Base-by-base conservation (phyloP, 2,888 invertebrate genomes). In the Apodemia hepburni region DNA sequence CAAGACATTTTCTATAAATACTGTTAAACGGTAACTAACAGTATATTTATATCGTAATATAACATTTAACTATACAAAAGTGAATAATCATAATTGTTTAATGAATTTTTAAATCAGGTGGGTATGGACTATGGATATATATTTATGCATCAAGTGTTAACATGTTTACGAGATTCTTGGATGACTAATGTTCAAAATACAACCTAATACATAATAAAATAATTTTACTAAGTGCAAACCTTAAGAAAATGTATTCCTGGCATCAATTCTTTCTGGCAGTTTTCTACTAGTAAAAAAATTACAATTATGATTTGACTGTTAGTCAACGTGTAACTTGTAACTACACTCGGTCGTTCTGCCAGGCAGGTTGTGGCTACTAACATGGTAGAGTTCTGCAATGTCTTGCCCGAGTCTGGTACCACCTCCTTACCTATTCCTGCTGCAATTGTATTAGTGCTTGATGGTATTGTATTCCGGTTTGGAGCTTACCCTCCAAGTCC, bases 71-170 rank as follows among this genome's bases (percentile, higher is more conserved):
- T 22, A 51, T 51, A 51, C 22, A 11, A 51, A 51, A 18, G 9
- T 18, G 18, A 51, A 11, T 51, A 51, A 22, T 22, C 22, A 51
- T 51, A 22, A 51, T 51, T 18, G 11, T 18, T 51, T 18, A 51
- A 51, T 51, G 54, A 18, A 54, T 27, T 27, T 27, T 54, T 54
- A 54, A 22, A 27, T 54, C 54, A 22, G 27, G 54, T 54, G 54
- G 54, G 11, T 27, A 27, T 54, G 54, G 54, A 54, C 15, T 27
- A 27, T 54, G 54, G 54, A 54, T 27, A 54, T 27, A 22, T 54
- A 54, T 27, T 27, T 54, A 54, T 54, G 54, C 27, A 54, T 27
- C 6, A 54, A 27, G 54, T 54, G 54, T 54, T 54, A 54, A 54
- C 54, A 54, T 54, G 54, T 54, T 27, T 27, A 54, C 2, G 15